These are phyloP conservation scores for Rhyacophila evoluta DNA, from an alignment of 2,888 invertebrate genomes.

Conservation along the genomic window DNA sequence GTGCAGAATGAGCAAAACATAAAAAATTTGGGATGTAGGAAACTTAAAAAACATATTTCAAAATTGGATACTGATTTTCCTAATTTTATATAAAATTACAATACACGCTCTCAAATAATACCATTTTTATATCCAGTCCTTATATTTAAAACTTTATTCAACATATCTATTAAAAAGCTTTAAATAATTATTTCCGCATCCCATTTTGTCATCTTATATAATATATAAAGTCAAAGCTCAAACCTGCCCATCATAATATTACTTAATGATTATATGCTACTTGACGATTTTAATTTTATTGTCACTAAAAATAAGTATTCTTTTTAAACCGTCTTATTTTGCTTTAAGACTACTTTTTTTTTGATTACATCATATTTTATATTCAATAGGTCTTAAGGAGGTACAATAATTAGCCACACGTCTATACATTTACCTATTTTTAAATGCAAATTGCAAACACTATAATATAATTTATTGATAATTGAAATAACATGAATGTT, in stretches of 20 bases:
- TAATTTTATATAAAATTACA: no score
- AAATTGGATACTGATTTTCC: background rate
- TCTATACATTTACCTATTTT: background rate
- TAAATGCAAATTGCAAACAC: background rate
- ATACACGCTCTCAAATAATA: no score
- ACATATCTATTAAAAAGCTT: no score
- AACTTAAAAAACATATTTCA: background rate
- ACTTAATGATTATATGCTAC: slow-evolving; percentile 25
- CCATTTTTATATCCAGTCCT: no score
- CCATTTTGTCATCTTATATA: slow-evolving; percentile 26
- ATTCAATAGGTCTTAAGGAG: slow-evolving; percentile 25
- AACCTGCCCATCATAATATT: slow-evolving; percentile 40
- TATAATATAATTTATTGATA: background rate
- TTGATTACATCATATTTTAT: slow-evolving; percentile 1
- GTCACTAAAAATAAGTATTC: background rate
- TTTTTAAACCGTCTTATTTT: background rate
- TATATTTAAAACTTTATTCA: no score
- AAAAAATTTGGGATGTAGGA: background rate
- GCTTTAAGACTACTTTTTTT: background rate
- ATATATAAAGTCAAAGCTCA: slow-evolving; percentile 52
- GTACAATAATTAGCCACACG: background rate
- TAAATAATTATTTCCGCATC: no score
- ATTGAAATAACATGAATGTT: background rate
- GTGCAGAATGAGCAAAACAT: slow-evolving; percentile 59
- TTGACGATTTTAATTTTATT: slow-evolving; percentile 25